Evolutionary conservation across 2,888 invertebrate genomes (phyloP).

Genomic region (Sinelater perroti): DNA sequence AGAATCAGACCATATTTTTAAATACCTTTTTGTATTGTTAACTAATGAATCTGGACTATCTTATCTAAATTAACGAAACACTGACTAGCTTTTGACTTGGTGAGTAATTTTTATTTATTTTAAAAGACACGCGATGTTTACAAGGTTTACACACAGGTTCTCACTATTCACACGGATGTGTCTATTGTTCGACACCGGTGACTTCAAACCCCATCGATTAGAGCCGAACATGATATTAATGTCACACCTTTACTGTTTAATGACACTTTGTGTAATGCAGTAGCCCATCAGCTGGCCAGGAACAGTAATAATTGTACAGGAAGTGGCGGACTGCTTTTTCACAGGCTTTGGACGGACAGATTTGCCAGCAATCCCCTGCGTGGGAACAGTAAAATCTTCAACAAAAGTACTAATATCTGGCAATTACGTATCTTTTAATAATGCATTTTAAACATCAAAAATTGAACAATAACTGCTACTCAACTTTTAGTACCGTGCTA

Average conservation of each 20-base stretch:
- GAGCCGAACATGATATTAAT: not conserved
- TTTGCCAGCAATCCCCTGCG: not conserved
- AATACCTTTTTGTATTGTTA: too few species aligned
- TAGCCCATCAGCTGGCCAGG: slow-evolving; percentile 1
- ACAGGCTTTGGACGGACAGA: not conserved
- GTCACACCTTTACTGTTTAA: slow-evolving; percentile 12
- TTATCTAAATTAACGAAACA: too few species aligned
- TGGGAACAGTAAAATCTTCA: slow-evolving; percentile 7
- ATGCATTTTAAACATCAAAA: not conserved
- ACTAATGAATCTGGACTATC: too few species aligned
- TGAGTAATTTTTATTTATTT: too few species aligned
- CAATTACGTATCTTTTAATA: too few species aligned
- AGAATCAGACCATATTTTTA: too few species aligned
- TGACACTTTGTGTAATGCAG: not conserved
- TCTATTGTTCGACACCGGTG: not conserved
- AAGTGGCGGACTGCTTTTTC: slow-evolving; percentile 5
- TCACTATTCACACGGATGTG: slow-evolving; percentile 10
- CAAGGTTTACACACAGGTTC: too few species aligned
- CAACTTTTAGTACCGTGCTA: too few species aligned
- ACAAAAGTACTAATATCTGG: too few species aligned
- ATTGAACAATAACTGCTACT: too few species aligned
- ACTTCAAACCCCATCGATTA: not conserved
- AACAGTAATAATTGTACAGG: slow-evolving; percentile 2
- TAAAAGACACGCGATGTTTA: too few species aligned
- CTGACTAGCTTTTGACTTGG: too few species aligned